Evolutionary conservation across 2,888 invertebrate species (phyloP).

Genomic region (Eueremaeus valkanovi): DNA sequence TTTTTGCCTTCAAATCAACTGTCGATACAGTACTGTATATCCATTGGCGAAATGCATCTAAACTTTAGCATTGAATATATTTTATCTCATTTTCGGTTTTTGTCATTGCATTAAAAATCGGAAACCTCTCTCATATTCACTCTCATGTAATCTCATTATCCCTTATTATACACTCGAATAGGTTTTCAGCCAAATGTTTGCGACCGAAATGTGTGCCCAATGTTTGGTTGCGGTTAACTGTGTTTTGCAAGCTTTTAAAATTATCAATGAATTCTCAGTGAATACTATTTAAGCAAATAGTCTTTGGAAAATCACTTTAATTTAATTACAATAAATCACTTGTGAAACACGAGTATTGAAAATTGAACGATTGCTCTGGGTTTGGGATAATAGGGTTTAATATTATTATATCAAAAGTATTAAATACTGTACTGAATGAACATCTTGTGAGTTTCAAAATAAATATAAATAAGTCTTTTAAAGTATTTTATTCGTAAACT

Average conservation of each 20-base stretch:
- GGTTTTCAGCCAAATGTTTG: conserved; percentile 1
- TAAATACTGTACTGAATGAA: no score
- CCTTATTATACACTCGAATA: conserved; percentile 25
- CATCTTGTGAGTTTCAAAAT: no score
- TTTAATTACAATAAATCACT: no score
- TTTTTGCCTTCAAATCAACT: conserved; percentile 3
- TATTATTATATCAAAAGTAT: no score
- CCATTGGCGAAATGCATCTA: background rate
- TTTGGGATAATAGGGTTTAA: no score
- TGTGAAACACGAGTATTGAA: no score
- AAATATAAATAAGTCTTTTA: no score
- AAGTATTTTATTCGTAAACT: no score
- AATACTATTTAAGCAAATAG: background rate
- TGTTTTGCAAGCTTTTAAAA: background rate
- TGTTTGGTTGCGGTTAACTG: background rate
- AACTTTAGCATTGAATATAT: background rate
- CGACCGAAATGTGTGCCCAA: background rate
- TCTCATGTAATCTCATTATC: conserved; percentile 29
- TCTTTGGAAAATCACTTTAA: no score
- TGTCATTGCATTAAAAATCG: conserved; percentile 15
- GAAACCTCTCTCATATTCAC: background rate
- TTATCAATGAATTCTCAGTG: background rate
- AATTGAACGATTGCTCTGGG: no score
- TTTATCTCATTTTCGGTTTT: no score
- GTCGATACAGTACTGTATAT: background rate